Evolutionary conservation across 2,797 vertebrate species (phyloP), one percentile per base, ranked within the genome.

Genomic region (Dermochelys coriacea): DNA sequence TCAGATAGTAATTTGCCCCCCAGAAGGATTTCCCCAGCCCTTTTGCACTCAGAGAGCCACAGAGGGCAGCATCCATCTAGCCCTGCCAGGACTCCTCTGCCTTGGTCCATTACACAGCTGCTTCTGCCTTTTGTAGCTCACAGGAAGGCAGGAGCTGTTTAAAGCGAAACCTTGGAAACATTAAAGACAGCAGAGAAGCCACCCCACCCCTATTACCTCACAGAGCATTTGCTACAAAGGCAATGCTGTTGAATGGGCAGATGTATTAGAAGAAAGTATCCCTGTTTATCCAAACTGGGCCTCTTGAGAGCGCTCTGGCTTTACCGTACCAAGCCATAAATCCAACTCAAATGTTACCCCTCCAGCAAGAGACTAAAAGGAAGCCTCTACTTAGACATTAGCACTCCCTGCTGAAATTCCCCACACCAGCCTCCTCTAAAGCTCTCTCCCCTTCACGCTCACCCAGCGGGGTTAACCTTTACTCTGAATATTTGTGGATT

Each of bases 401-500:
- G 47, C 77, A 12, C 29, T 41, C 47, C 47, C 50, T 45, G n/a
- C 29, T 15, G 8, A 41, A 10, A 80, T 21, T 31, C 27, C 27
- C 59, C 34, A 79, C 34, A 27, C 6, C 50, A 41, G 25, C 21
- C 23, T 80, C 52, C 74, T 6, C n/a, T 54, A n/a, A 31, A 19
- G 3, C 11, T 61, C 23, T 16, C 21, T 4, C 21, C n/a, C 41
- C 50, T 6, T 41, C 5, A 31, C 4, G 5, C 50, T 64, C 85
- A 8, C 21, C 75, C 45, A 1, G 9, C 9, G 34, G 18, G 55
- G 25, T 16, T 50, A 12, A 51, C 45, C 80, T n/a, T 80, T 23
- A 19, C 51, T 54, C 47, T 15, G 16, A 2, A 25, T 21, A 34
- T 55, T 5, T 3, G 12, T n/a, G 2, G 10, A 4, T 19, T 8